These are phyloP conservation scores for Petrocephalus sullivani DNA, from an alignment of 2,797 vertebrate genomes.

Conservation along the genomic window DNA sequence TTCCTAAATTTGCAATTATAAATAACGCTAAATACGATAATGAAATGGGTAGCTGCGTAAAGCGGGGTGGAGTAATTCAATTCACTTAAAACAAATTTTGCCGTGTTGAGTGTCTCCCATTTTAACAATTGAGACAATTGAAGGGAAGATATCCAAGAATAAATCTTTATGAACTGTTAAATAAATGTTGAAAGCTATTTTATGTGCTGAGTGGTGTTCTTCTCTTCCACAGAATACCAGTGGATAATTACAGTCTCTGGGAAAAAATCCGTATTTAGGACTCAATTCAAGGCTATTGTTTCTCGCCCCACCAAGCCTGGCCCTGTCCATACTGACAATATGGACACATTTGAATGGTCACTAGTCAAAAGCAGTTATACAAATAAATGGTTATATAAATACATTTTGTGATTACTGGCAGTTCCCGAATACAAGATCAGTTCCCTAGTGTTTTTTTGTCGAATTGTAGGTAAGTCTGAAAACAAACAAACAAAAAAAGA, in stretches of 20 bases:
- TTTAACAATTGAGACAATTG: not conserved
- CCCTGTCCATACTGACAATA: not conserved
- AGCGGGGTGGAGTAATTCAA: not conserved
- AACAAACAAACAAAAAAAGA: not conserved
- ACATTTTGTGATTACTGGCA: not conserved
- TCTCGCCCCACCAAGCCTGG: not conserved
- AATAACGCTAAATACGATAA: not conserved
- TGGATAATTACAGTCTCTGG: not conserved
- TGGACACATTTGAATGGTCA: not conserved
- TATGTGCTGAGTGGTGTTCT: not conserved
- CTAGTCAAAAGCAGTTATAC: not conserved
- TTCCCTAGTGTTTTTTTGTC: not conserved
- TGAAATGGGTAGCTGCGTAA: not conserved
- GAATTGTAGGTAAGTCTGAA: not conserved
- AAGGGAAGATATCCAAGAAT: not conserved
- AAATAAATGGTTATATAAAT: not conserved
- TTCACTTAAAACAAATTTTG: not conserved
- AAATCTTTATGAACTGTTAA: not conserved
- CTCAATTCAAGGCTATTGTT: not conserved
- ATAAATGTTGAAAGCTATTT: not conserved
- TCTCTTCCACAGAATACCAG: not conserved
- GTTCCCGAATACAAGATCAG: not conserved
- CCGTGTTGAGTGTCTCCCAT: not conserved
- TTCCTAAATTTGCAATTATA: not conserved
- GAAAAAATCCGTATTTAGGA: no score